Evolutionary conservation across 2,888 invertebrate genomes (phyloP), one percentile per base, ranked within the genome.

Genomic region (Ramazzottius varieornatus): DNA sequence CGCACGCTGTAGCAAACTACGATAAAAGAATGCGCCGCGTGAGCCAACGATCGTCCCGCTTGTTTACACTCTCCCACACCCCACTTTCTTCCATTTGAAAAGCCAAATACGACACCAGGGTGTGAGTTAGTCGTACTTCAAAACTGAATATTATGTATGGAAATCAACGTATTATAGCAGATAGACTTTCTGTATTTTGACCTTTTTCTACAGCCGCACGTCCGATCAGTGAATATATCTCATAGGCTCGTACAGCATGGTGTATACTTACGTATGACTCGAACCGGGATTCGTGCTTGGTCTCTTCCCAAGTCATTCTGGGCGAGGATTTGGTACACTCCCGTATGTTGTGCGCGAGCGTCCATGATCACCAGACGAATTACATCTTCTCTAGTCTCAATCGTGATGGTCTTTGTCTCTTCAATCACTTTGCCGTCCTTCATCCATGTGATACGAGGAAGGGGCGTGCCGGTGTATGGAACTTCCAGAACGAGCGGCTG

Each of bases 401-500:
- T 54, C 24, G 54, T 54, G 29, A 54, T 24, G n/a, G 54, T 54
- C 29, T 54, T 24, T 4, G 33, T 34, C 66, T 29, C 54, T 29
- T 16, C 29, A 32, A 75, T 70, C 64, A 70, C 68, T 66, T 71
- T 72, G 33, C 70, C 69, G 65, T 72, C 72, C 65, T 72, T 68
- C 13, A 70, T 69, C 72, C 72, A 72, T 2, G 67, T 66, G 29
- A 72, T 67, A 29, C 69, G 66, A 1, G 71, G 70, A n/a, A 65
- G 65, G 1, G 71, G 69, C 2, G 65, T 64, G 13, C 69, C 69
- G 24, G 71, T 73, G 13, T 76, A 73, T 24, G 72, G 72, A 65
- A 75, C 74, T 66, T 71, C 71, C 66, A 75, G 68, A 32, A 69
- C 68, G 29, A 74, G 74, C 64, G 71, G 69, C 20, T 70, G 69